A percentile compares a stretch with the other conserved stretches of the same genome.
phyloP scores from a whole-genome alignment of 2,888 invertebrate species.

The Corbicula japonica region DNA sequence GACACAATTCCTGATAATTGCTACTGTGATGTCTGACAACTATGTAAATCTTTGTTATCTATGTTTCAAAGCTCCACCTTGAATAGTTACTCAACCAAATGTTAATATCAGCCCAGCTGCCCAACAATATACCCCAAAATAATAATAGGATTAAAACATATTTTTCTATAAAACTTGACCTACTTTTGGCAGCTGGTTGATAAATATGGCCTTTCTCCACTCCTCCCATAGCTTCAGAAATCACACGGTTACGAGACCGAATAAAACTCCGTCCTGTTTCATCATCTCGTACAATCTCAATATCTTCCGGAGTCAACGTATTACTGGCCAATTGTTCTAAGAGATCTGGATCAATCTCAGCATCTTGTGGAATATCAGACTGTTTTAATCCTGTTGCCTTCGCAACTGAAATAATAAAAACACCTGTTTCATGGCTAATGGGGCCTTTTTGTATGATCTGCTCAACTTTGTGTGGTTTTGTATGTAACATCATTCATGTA shows the following conservation, averaged over 20 bases:
- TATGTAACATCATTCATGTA: too few relatives aligned
- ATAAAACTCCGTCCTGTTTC: constrained; percentile 75
- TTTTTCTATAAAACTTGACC: constrained; percentile 25
- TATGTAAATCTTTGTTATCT: too few relatives aligned
- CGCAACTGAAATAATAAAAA: constrained; percentile 68
- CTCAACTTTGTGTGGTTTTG: too few relatives aligned
- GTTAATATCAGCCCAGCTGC: too few relatives aligned
- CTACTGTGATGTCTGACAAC: too few relatives aligned
- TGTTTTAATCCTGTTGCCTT: constrained; percentile 75
- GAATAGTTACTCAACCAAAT: too few relatives aligned
- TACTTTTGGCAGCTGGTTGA: constrained; percentile 66
- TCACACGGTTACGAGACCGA: constrained; percentile 68
- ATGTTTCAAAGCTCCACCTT: too few relatives aligned
- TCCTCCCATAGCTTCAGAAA: constrained; percentile 73
- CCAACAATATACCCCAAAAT: too few relatives aligned
- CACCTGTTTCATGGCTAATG: too few relatives aligned
- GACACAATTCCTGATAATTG: too few relatives aligned
- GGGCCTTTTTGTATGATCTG: too few relatives aligned
- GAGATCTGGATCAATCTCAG: constrained; percentile 80
- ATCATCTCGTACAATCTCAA: constrained; percentile 79
- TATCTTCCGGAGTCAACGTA: constrained; percentile 78
- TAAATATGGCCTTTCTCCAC: constrained; percentile 80
- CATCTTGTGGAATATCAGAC: constrained; percentile 72
- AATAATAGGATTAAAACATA: too few relatives aligned
- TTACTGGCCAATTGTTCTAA: constrained; percentile 79